phyloP scores from a whole-genome alignment of 2,888 invertebrate genomes.

The Hololepta plana region DNA sequence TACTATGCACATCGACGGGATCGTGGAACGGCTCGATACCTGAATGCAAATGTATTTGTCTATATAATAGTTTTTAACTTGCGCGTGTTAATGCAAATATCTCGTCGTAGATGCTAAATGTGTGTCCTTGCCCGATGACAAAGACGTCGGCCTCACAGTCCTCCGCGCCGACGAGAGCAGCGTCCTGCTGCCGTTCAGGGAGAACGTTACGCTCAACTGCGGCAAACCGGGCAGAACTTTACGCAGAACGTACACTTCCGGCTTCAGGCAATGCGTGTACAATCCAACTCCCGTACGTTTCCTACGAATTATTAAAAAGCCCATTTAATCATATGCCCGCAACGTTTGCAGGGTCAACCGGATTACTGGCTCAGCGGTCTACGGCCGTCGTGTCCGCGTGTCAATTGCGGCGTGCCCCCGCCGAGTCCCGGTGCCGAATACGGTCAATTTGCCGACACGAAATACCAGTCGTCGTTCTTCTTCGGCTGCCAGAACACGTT shows the following conservation, averaged over 20 bases:
- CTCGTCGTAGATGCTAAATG: slow-evolving; percentile 62
- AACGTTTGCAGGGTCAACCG: slow-evolving; percentile 53
- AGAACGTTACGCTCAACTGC: slow-evolving; percentile 77
- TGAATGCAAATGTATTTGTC: slow-evolving; percentile 72
- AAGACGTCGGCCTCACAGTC: slow-evolving; percentile 66
- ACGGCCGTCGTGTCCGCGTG: slow-evolving; percentile 70
- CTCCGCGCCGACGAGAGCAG: slow-evolving; percentile 64
- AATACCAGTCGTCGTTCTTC: slow-evolving; percentile 84
- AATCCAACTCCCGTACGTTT: slow-evolving; percentile 74
- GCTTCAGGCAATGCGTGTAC: slow-evolving; percentile 87
- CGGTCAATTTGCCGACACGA: slow-evolving; percentile 71
- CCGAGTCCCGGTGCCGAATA: slow-evolving; percentile 89
- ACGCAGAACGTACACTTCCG: slow-evolving; percentile 63
- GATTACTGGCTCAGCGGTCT: slow-evolving; percentile 83
- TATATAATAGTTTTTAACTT: slow-evolving; percentile 2
- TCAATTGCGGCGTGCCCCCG: slow-evolving; percentile 81
- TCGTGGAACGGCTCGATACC: slow-evolving; percentile 89
- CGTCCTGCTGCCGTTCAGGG: slow-evolving; percentile 72
- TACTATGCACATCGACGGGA: slow-evolving; percentile 78
- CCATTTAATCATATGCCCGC: too few species aligned
- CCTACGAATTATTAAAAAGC: too few species aligned
- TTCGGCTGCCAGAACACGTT: slow-evolving; percentile 95
- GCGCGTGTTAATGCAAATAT: neutral
- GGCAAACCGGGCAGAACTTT: slow-evolving; percentile 58
- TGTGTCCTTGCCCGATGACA: slow-evolving; percentile 76